Base-by-base conservation (phyloP, 2,888 invertebrate species). In the Slavum lentiscoides region DNA sequence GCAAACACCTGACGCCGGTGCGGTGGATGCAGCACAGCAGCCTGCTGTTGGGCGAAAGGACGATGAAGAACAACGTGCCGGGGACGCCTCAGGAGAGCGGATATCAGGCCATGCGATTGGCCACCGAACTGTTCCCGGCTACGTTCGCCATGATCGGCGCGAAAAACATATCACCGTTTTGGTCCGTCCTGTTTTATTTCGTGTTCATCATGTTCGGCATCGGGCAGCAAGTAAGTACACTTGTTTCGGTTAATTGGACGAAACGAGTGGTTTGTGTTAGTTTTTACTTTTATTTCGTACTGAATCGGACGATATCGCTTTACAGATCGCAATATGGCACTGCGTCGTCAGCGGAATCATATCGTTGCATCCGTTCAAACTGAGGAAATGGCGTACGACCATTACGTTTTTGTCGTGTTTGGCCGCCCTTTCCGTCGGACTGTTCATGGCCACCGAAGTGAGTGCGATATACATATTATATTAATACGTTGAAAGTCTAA, bases 61-160 rank as follows among this genome's bases (percentile, higher is more conserved):
- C 92, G 30, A 88, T 89, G 84, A 88, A 89, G 84, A 88, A 89
- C 23, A 88, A 89, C 2, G 85, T 88, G 49, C 61, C 76, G 30
- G 80, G 80, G 0, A 72, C 58, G 80, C 82, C 83, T 11, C 85
- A 85, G 70, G 84, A 85, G 74, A 84, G 84, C 68, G 85, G 85
- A 17, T 95, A 94, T 88, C 95, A 95, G 86, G 93, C 92, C 0
- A 87, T 96, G 81, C 91, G 95, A 82, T 88, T 96, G 82, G 92
- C 94, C 17, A 95, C 94, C n/a, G 95, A 96, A 87, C 87, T 96
- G n/a, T 92, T 95, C 83, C 96, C 96, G 0, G 93, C 95, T 0
- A 93, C 94, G 0, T 88, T 95, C 49, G 93, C 94, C 0, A 88
- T 93, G 39, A 87, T 94, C 80, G 93, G 93, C 0, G 89, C 92